phyloP scores from a whole-genome alignment of 2,888 invertebrate genomes.

The Dicyrtoma fusca region DNA sequence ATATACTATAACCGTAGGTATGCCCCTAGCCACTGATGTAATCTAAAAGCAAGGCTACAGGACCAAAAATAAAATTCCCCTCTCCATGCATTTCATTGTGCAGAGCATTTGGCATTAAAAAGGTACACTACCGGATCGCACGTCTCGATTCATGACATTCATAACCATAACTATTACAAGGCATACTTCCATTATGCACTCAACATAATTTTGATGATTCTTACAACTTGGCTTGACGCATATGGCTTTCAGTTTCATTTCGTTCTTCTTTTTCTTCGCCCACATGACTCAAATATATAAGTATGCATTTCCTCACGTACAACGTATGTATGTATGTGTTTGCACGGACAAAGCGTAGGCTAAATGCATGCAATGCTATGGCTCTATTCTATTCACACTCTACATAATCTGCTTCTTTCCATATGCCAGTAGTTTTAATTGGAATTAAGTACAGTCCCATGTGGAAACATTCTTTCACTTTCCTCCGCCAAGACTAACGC shows the following conservation, averaged over 20 bases:
- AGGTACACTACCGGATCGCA: conserved; percentile 33
- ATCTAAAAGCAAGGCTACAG: neutral
- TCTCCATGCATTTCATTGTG: neutral
- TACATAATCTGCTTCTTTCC: neutral
- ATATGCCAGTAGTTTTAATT: conserved; percentile 27
- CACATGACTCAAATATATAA: conserved; percentile 1
- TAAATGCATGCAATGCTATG: too few relatives aligned
- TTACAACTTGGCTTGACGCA: conserved; percentile 9
- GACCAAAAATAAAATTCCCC: conserved; percentile 9
- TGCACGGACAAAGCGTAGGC: too few relatives aligned
- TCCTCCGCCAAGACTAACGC: neutral
- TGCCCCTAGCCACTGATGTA: neutral
- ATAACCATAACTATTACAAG: too few relatives aligned
- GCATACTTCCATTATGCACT: too few relatives aligned
- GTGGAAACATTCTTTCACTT: conserved; percentile 20
- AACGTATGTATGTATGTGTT: too few relatives aligned
- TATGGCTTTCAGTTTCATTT: conserved; percentile 8
- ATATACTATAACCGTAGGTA: neutral
- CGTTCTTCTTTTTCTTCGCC: neutral
- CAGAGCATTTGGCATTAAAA: conserved; percentile 29
- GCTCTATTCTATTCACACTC: neutral
- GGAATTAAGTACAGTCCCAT: conserved; percentile 19
- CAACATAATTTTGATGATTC: too few relatives aligned
- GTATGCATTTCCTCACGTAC: neutral
- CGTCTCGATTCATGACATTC: neutral